These are phyloP conservation scores for Calliphora vomitoria DNA, from an alignment of 2,888 invertebrate genomes.

Conservation along the genomic window DNA sequence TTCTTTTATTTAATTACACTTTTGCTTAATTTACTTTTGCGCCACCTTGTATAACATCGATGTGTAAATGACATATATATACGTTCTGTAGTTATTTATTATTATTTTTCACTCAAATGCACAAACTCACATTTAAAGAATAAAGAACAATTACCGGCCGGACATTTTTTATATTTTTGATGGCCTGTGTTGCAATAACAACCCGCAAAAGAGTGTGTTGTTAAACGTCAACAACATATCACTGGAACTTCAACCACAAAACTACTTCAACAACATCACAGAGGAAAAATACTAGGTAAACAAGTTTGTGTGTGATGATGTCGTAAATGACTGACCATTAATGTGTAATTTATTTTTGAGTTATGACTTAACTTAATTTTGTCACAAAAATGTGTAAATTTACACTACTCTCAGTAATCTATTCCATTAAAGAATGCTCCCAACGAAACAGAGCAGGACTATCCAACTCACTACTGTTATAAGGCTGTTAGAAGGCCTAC, in stretches of 20 bases:
- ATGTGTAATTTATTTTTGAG: constrained; percentile 68
- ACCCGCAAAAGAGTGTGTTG: constrained; percentile 56
- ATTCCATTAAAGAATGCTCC: no score
- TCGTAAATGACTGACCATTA: constrained; percentile 57
- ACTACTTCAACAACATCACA: background rate
- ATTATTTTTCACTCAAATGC: constrained; percentile 39
- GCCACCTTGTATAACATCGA: constrained; percentile 35
- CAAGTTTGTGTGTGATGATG: no score
- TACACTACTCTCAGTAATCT: no score
- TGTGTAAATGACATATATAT: constrained; percentile 60
- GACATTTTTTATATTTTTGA: constrained; percentile 31
- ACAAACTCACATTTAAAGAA: constrained; percentile 48
- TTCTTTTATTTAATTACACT: no score
- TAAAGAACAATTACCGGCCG: constrained; percentile 49
- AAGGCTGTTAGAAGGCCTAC: no score
- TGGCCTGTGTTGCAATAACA: constrained; percentile 34
- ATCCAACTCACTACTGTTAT: no score
- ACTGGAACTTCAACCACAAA: background rate
- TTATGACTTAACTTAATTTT: constrained; percentile 61
- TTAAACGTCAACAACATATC: constrained; percentile 67
- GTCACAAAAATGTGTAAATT: no score
- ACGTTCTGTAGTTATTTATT: constrained; percentile 64
- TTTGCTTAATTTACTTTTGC: no score
- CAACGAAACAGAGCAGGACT: no score
- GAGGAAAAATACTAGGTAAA: background rate